A percentile compares a stretch with the other conserved stretches of the same genome.
Evolutionary conservation across 2,888 invertebrate genomes (phyloP).

Genomic region (Oegoconia quadripuncta): DNA sequence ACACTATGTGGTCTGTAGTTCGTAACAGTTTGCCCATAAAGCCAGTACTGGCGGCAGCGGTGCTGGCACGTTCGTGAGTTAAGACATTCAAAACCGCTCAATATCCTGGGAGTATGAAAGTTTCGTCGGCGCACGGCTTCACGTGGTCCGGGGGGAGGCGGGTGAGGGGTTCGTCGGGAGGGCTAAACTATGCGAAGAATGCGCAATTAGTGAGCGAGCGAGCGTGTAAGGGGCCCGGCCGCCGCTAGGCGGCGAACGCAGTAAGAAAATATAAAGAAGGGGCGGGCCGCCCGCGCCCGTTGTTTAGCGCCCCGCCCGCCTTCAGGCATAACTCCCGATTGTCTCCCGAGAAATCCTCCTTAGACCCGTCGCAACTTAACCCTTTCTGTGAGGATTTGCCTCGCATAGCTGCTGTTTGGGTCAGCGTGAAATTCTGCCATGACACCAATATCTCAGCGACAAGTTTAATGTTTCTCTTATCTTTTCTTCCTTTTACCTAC

Average conservation of each 20-base stretch:
- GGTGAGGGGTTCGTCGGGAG: conserved; percentile 81
- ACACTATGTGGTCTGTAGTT: conserved; percentile 49
- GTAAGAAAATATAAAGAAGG: conserved; percentile 86
- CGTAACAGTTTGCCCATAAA: conserved; percentile 66
- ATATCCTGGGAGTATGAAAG: conserved; percentile 78
- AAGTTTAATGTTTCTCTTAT: conserved; percentile 55
- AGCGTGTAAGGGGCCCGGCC: conserved; percentile 82
- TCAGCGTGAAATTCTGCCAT: conserved; percentile 72
- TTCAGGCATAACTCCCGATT: conserved; percentile 78
- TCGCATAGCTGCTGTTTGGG: conserved; percentile 74
- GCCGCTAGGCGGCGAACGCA: conserved; percentile 79
- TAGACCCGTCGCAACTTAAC: conserved; percentile 74
- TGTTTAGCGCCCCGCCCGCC: conserved; percentile 79
- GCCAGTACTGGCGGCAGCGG: conserved; percentile 49
- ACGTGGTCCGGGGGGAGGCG: conserved; percentile 74
- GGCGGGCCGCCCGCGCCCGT: conserved; percentile 78
- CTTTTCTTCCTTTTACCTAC: conserved; percentile 6
- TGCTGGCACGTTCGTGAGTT: conserved; percentile 73
- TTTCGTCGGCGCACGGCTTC: conserved; percentile 77
- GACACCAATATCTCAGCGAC: conserved; percentile 53
- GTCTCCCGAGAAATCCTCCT: conserved; percentile 75
- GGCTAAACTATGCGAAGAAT: conserved; percentile 97
- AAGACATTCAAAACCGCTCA: conserved; percentile 80
- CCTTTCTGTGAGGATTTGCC: conserved; percentile 68
- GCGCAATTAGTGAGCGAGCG: conserved; percentile 96